Evolutionary conservation across 2,797 vertebrate genomes (phyloP), one percentile per base, ranked within the genome.

Genomic region (Gallirallus australis): DNA sequence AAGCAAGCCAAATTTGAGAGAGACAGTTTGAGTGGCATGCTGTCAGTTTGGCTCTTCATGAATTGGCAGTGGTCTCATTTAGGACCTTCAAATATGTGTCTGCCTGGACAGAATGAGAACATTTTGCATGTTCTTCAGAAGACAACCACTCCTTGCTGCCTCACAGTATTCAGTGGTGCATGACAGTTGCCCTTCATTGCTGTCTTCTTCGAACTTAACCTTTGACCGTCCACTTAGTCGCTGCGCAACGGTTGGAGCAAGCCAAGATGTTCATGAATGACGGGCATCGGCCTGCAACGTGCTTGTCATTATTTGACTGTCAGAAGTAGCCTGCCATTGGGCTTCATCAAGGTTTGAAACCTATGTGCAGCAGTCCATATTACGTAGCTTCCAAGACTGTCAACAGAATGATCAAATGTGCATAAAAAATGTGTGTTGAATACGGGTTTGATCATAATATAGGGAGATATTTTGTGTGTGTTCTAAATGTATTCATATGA

Each of bases 161-260:
- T 95, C 94, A 59, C 96, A 48, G 87, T 82, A 97, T 97, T 98
- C 99, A 99, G 97, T 97, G 98, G 98, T 99, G 99, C 99, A 98
- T 99, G 99, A 99, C 99, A 99, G 99, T 99, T 99, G 99, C 99
- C 99, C 99, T 99, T 99, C 99, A 99, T 98, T 71, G 98, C 99
- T 98, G 99, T 99, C 99, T 99, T 98, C 98, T 99, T 96, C 97
- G 96, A 98, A 98, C 98, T 99, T 99, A 97, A 99, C 98, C 99
- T 99, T 98, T 99, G 98, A 99, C 98, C 98, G 94, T 97, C 98
- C 97, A 84, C 98, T 98, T 98, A 98, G 98, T 97, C 93, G 94
- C 97, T 77, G 96, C 10, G 97, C 97, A 96, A 97, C 94, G 86
- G 90, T 90, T 95, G 90, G 98, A 97, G 96, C 94, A 82, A 96